Base-by-base conservation (phyloP, 2,888 invertebrate genomes). In the Tinea pellionella region DNA sequence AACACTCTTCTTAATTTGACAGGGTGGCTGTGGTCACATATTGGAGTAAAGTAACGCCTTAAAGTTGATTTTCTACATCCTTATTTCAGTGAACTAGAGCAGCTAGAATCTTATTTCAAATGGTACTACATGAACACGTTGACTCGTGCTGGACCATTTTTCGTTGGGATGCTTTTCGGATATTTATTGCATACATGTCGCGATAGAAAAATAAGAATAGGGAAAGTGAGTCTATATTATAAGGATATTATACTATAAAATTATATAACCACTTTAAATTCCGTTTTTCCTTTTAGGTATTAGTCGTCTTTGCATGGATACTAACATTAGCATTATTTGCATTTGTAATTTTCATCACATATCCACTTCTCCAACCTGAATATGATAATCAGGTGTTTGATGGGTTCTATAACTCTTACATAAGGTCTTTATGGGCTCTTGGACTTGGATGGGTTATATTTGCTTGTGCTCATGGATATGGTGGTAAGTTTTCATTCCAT, bases 401-500 rank as follows among this genome's bases (percentile, higher is more conserved):
- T 30, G 68, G 62, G 16, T 32, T 74, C 2, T 62, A 62, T 29
- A 75, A 76, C 60, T 75, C 79, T 0, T 72, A 82, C 29, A 67
- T 74, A 24, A 68, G 83, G 61, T 71, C 77, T 1, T 63, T 67
- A 4, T 88, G 86, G 86, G 73, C 75, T 1, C 32, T 72, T 1
- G 73, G 69, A n/a, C 30, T 85, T 43, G 68, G 74, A 0, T 74
- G 78, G 72, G 64, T 87, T 12, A 74, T 83, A 12, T 74, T 77
- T 61, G 75, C 78, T 2, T 85, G 85, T 59, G 64, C 66, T 2
- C 68, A 73, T 61, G 83, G 82, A 55, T 77, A 77, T 67, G 84
- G 80, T 69, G 85, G 87, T 86, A 68, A 64, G 47, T 51, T 51
- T 16, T 13, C 51, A 2, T 51, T 3, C 13, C 2, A 13, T 41